These are phyloP conservation scores for Iguana delicatissima DNA, from an alignment of 2,797 vertebrate species.

Conservation along the genomic window DNA sequence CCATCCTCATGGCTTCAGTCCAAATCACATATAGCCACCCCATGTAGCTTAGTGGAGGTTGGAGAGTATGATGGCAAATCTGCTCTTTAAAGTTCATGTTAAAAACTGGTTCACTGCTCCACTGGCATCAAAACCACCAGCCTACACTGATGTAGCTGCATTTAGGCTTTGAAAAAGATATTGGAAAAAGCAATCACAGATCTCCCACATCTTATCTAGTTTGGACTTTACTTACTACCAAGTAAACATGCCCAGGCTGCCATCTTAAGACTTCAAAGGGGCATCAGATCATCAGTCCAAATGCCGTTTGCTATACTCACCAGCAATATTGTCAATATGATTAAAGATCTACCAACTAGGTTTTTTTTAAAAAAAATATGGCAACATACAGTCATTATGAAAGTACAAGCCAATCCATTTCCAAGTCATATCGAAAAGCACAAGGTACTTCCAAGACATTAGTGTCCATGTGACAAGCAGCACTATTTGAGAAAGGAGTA, in stretches of 20 bases:
- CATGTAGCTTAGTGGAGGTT: no score
- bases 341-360: background rate
- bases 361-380: background rate
- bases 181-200: background rate
- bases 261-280: background rate
- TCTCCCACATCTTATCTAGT: background rate
- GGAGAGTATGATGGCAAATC: no score
- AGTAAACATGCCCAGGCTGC: background rate
- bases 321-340: background rate
- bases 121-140: background rate
- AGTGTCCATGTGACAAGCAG: background rate
- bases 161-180: background rate
- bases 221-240: background rate
- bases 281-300: background rate
- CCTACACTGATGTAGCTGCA: background rate
- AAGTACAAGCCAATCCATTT: accelerated
- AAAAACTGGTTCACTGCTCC: no score
- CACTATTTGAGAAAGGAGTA: background rate
- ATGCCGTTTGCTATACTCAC: background rate
- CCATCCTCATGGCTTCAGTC: background rate
- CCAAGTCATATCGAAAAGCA: background rate
- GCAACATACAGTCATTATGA: background rate
- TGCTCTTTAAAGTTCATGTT: no score
- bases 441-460: background rate
- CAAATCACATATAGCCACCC: background rate